Evolutionary conservation across 2,113 vertebrate species (phyloP).

Genomic region (Gobio gobio): DNA sequence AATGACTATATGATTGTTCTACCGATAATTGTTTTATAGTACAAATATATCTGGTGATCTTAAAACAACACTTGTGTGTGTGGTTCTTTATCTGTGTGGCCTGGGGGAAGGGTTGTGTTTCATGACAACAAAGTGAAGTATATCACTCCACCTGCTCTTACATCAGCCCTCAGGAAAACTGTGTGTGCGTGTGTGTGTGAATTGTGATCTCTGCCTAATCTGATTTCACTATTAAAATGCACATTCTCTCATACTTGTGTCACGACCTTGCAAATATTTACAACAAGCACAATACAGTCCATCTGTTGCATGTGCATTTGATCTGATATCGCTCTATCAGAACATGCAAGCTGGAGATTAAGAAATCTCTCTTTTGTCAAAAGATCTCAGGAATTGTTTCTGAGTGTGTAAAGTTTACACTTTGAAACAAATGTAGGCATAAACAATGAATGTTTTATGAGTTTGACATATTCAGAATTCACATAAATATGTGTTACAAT

Average conservation of each 20-base stretch:
- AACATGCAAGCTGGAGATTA: constrained; percentile 35
- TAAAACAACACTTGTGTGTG: constrained; percentile 6
- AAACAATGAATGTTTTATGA: constrained; percentile 55
- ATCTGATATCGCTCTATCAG: constrained; percentile 30
- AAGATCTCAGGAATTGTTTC: constrained; percentile 37
- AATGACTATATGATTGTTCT: not conserved
- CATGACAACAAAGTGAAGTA: constrained; percentile 35
- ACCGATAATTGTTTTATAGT: not conserved
- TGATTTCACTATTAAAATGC: constrained; percentile 17
- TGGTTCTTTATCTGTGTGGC: constrained; percentile 32
- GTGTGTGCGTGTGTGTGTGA: not conserved
- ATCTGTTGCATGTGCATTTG: constrained; percentile 15
- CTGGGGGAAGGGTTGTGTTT: constrained; percentile 23
- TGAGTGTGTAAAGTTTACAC: constrained; percentile 56
- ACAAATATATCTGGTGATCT: not conserved
- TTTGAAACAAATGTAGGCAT: constrained; percentile 52
- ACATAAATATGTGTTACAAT: constrained; percentile 51
- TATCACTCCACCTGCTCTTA: constrained; percentile 18
- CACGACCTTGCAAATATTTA: constrained; percentile 36
- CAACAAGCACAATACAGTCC: constrained; percentile 11
- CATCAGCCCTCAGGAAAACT: constrained; percentile 24
- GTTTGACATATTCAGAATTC: constrained; percentile 56
- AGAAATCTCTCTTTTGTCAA: constrained; percentile 26
- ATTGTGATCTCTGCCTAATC: constrained; percentile 35
- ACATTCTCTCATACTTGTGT: not conserved